Conservation (phyloP, 2,888 invertebrate species). For the Nomada flava region DNA sequence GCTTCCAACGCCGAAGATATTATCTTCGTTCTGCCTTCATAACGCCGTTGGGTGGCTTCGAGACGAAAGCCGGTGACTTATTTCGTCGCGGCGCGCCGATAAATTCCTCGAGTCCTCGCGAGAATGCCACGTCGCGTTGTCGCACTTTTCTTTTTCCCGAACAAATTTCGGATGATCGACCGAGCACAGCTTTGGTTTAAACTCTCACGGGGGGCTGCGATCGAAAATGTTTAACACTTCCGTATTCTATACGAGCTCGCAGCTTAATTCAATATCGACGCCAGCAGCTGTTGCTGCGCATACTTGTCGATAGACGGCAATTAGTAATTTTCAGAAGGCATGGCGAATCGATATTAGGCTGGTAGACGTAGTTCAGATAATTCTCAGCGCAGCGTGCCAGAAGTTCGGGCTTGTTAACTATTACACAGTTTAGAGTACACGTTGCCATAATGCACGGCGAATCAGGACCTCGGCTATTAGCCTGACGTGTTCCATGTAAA, state of each 20-base stretch:
- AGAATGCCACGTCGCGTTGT: neutral
- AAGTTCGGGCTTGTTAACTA: slow-evolving; percentile 48
- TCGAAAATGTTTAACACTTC: neutral
- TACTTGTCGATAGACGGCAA: slow-evolving; percentile 43
- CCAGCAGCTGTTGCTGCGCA: slow-evolving; percentile 27
- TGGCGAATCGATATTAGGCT: slow-evolving; percentile 28
- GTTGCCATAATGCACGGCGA: slow-evolving; percentile 9
- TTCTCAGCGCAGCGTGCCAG: slow-evolving; percentile 24
- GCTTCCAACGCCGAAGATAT: slow-evolving; percentile 32
- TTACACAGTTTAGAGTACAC: slow-evolving; percentile 22
- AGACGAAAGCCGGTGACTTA: slow-evolving; percentile 46
- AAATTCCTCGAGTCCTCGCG: slow-evolving; percentile 17
- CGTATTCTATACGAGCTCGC: neutral
- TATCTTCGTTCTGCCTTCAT: slow-evolving; percentile 43
- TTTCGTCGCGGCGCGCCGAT: slow-evolving; percentile 25
- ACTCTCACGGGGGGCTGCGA: neutral
- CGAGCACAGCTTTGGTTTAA: neutral
- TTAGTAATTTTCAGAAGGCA: slow-evolving; percentile 45
- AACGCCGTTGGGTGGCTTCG: slow-evolving; percentile 30
- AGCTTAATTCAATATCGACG: slow-evolving; percentile 23
- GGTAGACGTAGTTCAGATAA: slow-evolving; percentile 43
- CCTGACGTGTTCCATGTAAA: neutral
- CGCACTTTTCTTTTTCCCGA: neutral
- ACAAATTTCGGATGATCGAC: neutral
- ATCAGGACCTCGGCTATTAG: slow-evolving; percentile 12